phyloP scores from a whole-genome alignment of 2,113 vertebrate genomes.

The Nyctibius bracteatus region DNA sequence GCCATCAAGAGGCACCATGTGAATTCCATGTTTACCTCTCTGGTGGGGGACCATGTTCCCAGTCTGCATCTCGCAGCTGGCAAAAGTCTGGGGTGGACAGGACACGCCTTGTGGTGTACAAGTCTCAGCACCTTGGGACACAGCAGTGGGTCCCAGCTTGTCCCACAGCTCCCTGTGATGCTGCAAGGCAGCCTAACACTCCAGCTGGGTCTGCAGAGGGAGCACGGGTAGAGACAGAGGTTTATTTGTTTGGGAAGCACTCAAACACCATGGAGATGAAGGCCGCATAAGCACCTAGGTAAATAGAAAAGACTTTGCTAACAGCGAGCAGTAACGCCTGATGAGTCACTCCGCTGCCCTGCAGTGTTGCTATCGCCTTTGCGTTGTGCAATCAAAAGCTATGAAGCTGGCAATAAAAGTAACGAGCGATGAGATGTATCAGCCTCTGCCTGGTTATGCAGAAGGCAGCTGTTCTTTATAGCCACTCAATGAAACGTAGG shows the following conservation, averaged over 20 bases:
- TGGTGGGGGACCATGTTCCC: neutral
- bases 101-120: neutral
- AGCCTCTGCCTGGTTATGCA: neutral
- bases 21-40: neutral
- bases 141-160: neutral
- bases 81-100: neutral
- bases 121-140: neutral
- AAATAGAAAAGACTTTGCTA: conserved; percentile 47
- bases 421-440: neutral
- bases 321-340: neutral
- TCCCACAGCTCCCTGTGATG: neutral
- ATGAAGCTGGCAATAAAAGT: conserved; percentile 40
- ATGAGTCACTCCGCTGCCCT: conserved; percentile 51
- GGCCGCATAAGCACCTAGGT: conserved; percentile 39
- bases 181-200: neutral
- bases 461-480: neutral
- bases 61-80: neutral
- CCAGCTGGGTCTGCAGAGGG: conserved; percentile 5
- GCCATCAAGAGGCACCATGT: neutral
- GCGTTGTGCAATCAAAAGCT: conserved; percentile 19
- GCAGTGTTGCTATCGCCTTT: conserved; percentile 34
- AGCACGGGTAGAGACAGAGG: neutral
- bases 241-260: conserved; percentile 58
- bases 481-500: neutral
- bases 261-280: conserved; percentile 48